Percentiles rank a stretch among this genome's conserved stretches.
These are phyloP conservation scores for Therioaphis trifolii DNA, from an alignment of 2,888 invertebrate species.

Conservation along the genomic window DNA sequence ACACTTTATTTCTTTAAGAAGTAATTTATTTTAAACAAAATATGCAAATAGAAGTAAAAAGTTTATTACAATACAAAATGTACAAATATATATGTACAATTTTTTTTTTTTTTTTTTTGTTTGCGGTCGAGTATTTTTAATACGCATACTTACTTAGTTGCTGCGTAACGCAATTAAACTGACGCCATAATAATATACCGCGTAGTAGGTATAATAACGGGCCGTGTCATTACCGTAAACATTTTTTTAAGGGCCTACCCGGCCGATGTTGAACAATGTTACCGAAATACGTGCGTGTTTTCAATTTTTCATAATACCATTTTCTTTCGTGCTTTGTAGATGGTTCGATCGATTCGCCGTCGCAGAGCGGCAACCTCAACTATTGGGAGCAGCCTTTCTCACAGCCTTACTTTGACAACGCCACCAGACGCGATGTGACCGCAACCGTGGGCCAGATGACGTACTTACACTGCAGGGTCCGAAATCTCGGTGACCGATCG, in stretches of 20 bases:
- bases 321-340: conserved; percentile 50
- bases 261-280: too few relatives aligned
- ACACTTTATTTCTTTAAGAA: conserved; percentile 33
- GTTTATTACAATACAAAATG: too few relatives aligned
- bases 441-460: conserved; percentile 89
- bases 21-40: conserved; percentile 3
- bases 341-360: conserved; percentile 62
- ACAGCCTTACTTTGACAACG: conserved; percentile 90
- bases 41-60: conserved; percentile 18
- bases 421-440: conserved; percentile 84
- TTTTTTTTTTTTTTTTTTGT: neutral
- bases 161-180: neutral
- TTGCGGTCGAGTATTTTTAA: too few relatives aligned
- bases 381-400: conserved; percentile 78
- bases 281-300: too few relatives aligned
- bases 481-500: conserved; percentile 88
- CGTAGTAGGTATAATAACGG: neutral
- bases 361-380: conserved; percentile 62
- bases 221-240: neutral
- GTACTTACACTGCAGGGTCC: conserved; percentile 84
- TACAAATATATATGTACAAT: too few relatives aligned
- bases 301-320: neutral
- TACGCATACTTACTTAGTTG: too few relatives aligned
- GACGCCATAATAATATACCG: neutral
- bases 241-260: too few relatives aligned